A percentile compares a stretch with the other conserved stretches of the same genome.
Conservation (phyloP, 1,140 invertebrate genomes). For the Drosophila subobscura region DNA sequence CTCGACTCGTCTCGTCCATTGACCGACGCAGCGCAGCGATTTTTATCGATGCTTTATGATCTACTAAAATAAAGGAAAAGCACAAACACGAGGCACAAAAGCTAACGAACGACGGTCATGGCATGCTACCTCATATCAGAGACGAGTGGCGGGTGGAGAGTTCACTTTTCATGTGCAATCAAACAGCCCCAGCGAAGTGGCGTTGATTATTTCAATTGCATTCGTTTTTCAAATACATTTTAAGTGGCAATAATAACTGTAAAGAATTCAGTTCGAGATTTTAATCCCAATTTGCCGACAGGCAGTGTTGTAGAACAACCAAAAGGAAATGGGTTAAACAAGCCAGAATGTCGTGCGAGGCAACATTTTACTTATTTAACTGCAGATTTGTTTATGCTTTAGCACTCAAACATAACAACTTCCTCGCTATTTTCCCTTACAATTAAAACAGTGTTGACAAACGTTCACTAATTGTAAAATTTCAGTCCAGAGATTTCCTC, state of each 20-base stretch:
- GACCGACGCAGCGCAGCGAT: slow-evolving; percentile 43
- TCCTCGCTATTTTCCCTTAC: too few species aligned
- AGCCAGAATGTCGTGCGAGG: too few species aligned
- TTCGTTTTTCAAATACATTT: slow-evolving; percentile 53
- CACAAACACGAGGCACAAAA: slow-evolving; percentile 27
- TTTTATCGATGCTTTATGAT: slow-evolving; percentile 76
- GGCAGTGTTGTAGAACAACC: too few species aligned
- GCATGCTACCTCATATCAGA: slow-evolving; percentile 48
- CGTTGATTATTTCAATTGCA: slow-evolving; percentile 77
- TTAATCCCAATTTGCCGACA: not conserved
- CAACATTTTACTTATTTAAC: too few species aligned
- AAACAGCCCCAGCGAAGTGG: slow-evolving; percentile 59
- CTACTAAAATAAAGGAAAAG: slow-evolving; percentile 49
- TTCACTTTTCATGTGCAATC: slow-evolving; percentile 23
- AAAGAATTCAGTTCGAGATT: slow-evolving; percentile 10
- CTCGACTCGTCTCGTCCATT: slow-evolving; percentile 17
- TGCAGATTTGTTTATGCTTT: too few species aligned
- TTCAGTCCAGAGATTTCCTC: too few species aligned
- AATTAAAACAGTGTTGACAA: too few species aligned
- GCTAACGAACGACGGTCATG: slow-evolving; percentile 60
- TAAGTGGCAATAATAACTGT: slow-evolving; percentile 49
- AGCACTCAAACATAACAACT: too few species aligned
- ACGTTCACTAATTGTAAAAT: too few species aligned
- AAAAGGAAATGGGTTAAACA: too few species aligned
- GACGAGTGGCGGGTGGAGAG: not conserved